A percentile compares a stretch with the other conserved stretches of the same genome.
Evolutionary conservation across 2,797 vertebrate genomes (phyloP).

Genomic region (Tangara arthus): DNA sequence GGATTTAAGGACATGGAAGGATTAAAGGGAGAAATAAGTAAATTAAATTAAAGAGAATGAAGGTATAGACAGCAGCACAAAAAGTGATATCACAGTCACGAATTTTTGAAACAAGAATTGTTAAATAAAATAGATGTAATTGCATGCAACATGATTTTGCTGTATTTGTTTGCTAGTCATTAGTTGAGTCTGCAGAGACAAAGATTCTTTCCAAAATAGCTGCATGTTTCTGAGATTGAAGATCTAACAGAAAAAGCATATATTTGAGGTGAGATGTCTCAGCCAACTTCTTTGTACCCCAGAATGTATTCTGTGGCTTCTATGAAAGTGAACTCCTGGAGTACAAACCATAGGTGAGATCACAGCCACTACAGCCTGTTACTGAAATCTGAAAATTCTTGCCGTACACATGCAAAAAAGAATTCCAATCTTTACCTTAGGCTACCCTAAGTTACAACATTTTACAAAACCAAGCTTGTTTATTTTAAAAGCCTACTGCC

Average conservation of each 20-base stretch:
- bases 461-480: neutral
- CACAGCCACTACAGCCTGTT: neutral
- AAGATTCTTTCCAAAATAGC: neutral
- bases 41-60: conserved; percentile 9
- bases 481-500: neutral
- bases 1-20: conserved; percentile 46
- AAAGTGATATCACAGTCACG: neutral
- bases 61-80: neutral
- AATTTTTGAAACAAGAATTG: neutral
- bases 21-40: conserved; percentile 54
- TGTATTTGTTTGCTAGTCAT: neutral
- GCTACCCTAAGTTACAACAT: neutral
- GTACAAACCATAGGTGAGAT: neutral
- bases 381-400: neutral
- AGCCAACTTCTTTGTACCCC: neutral
- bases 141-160: neutral
- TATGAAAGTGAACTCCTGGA: neutral
- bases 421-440: neutral
- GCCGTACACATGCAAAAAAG: accelerated
- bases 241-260: neutral
- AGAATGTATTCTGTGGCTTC: neutral
- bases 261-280: neutral
- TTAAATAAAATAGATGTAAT: neutral
- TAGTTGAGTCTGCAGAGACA: neutral
- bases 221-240: neutral